Percentiles rank a stretch among this genome's conserved stretches.
phyloP scores from a whole-genome alignment of 2,888 invertebrate species.

The Stegophylla sp. region DNA sequence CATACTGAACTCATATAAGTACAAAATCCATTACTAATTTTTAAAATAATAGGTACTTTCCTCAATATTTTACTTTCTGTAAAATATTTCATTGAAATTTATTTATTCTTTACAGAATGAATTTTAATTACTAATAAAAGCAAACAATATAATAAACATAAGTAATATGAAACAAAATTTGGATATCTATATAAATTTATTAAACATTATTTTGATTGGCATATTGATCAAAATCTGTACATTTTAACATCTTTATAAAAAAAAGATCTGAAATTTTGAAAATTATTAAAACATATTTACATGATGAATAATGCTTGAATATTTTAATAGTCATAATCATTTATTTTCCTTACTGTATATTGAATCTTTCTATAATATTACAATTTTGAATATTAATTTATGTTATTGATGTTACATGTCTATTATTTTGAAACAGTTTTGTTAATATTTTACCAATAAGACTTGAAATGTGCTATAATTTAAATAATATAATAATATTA shows the following conservation, averaged over 20 bases:
- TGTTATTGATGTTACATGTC: slow-evolving; percentile 16
- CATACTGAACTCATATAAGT: slow-evolving; percentile 61
- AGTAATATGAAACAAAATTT: too few species aligned
- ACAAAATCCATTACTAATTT: slow-evolving; percentile 21
- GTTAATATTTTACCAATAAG: slow-evolving; percentile 38
- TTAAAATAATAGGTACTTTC: not conserved
- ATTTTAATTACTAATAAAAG: not conserved
- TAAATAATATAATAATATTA: slow-evolving; percentile 21
- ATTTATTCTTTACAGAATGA: not conserved
- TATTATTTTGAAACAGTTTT: slow-evolving; percentile 7
- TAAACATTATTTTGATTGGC: not conserved
- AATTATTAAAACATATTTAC: not conserved
- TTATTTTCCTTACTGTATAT: slow-evolving; percentile 15
- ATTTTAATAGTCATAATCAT: slow-evolving; percentile 31
- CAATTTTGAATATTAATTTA: slow-evolving; percentile 28
- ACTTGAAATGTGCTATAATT: slow-evolving; percentile 51
- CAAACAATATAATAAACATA: too few species aligned
- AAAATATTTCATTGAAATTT: not conserved
- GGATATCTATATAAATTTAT: too few species aligned
- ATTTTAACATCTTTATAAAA: not conserved
- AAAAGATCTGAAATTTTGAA: slow-evolving; percentile 12
- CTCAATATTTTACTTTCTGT: not conserved
- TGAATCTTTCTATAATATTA: slow-evolving; percentile 12
- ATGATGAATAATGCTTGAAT: not conserved
- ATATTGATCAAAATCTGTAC: not conserved